These are phyloP conservation scores for Myiopsitta monachus DNA, from an alignment of 2,113 vertebrate species.

Conservation along the genomic window DNA sequence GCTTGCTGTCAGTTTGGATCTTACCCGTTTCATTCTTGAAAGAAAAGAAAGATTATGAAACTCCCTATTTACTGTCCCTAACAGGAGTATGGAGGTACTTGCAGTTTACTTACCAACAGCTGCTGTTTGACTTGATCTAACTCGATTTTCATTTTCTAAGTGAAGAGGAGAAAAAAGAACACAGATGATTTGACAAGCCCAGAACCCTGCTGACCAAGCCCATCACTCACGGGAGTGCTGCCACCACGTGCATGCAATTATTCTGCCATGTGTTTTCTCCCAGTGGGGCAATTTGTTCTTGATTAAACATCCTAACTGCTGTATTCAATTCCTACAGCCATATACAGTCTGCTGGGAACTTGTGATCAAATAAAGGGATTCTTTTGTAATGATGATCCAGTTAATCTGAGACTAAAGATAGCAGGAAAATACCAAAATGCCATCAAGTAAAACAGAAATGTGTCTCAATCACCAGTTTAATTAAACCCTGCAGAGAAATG, in stretches of 20 bases:
- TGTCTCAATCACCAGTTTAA: background rate
- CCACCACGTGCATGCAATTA: background rate
- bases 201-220: background rate
- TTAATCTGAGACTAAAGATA: background rate
- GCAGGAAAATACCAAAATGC: background rate
- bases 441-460: fast-evolving
- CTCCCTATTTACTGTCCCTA: background rate
- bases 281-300: background rate
- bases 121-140: constrained; percentile 88
- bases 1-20: constrained; percentile 87
- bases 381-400: background rate
- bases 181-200: background rate
- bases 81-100: background rate
- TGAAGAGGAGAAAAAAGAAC: background rate
- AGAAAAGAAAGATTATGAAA: constrained; percentile 35
- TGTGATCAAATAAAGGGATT: background rate
- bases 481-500: background rate
- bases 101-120: constrained; percentile 80
- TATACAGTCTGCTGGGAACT: background rate
- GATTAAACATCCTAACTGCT: background rate
- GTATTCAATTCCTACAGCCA: background rate
- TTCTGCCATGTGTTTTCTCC: background rate
- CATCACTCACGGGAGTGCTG: background rate
- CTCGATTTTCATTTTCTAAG: constrained; percentile 95
- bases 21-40: constrained; percentile 87